phyloP scores from a whole-genome alignment of 2,797 vertebrate genomes.

The Bovichtus diacanthus region DNA sequence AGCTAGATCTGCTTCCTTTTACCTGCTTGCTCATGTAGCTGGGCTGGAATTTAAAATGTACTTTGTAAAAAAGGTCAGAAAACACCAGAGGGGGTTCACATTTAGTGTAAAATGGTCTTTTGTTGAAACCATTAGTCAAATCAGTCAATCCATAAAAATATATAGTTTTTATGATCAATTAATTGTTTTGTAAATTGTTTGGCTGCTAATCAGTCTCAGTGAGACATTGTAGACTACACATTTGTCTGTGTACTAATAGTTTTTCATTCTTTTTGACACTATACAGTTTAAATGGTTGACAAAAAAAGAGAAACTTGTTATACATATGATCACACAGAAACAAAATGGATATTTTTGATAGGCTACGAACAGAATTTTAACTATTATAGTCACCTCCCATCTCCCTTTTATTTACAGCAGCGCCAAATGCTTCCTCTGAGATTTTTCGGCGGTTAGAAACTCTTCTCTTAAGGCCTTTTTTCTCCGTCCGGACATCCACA shows the following conservation, averaged over 20 bases:
- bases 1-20: not conserved
- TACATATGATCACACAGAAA: not conserved
- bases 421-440: constrained; percentile 79
- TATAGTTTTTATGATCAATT: too few relatives aligned
- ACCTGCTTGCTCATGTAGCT: not conserved
- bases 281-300: not conserved
- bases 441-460: constrained; percentile 66
- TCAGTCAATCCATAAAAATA: not conserved
- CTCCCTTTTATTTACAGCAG: constrained; percentile 73
- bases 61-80: not conserved
- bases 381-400: constrained; percentile 48
- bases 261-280: not conserved
- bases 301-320: not conserved
- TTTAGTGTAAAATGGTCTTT: not conserved
- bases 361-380: not conserved
- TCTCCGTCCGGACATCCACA: constrained; percentile 67
- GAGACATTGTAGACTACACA: too few relatives aligned
- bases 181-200: too few relatives aligned
- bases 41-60: not conserved
- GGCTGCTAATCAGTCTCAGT: too few relatives aligned
- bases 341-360: not conserved
- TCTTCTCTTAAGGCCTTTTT: constrained; percentile 74
- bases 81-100: not conserved
- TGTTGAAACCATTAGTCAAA: not conserved
- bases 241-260: not conserved